Evolutionary conservation across 1,140 invertebrate genomes (phyloP).

Genomic region (Asbolus verrucosus): DNA sequence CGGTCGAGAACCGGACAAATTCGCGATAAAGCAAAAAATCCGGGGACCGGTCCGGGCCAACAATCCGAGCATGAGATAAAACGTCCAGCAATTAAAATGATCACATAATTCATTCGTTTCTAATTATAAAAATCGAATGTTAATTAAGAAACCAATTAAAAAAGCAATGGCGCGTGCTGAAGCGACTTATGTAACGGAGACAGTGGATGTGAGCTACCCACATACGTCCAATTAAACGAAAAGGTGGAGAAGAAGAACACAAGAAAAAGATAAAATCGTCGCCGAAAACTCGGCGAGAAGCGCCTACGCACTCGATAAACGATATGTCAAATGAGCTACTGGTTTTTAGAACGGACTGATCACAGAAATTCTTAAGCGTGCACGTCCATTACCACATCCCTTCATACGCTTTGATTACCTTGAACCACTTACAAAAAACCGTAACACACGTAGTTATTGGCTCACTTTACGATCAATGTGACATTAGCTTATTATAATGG

Average conservation of each 20-base stretch:
- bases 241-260: constrained; percentile 10
- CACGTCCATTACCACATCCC: constrained; percentile 35
- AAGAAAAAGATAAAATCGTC: constrained; percentile 1
- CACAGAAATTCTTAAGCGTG: constrained; percentile 20
- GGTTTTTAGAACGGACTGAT: constrained; percentile 32
- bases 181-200: constrained; percentile 24
- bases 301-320: constrained; percentile 13
- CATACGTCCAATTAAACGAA: constrained; percentile 28
- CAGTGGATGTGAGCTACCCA: constrained; percentile 1
- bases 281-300: not conserved
- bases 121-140: constrained; percentile 31
- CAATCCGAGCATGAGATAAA: constrained; percentile 7
- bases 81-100: constrained; percentile 20
- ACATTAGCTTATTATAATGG: constrained; percentile 31
- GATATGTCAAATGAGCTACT: constrained; percentile 22
- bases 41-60: not conserved
- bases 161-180: constrained; percentile 26
- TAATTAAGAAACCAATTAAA: constrained; percentile 32
- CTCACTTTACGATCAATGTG: constrained; percentile 28
- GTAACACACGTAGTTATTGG: constrained; percentile 34
- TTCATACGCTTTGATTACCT: constrained; percentile 30
- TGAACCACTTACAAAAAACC: constrained; percentile 35
- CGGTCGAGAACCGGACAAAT: constrained; percentile 16
- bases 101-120: constrained; percentile 31
- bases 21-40: not conserved